Percentiles rank a stretch among this genome's conserved stretches.
phyloP scores from a whole-genome alignment of 2,797 vertebrate genomes.

The Notolepis coatsorum region DNA sequence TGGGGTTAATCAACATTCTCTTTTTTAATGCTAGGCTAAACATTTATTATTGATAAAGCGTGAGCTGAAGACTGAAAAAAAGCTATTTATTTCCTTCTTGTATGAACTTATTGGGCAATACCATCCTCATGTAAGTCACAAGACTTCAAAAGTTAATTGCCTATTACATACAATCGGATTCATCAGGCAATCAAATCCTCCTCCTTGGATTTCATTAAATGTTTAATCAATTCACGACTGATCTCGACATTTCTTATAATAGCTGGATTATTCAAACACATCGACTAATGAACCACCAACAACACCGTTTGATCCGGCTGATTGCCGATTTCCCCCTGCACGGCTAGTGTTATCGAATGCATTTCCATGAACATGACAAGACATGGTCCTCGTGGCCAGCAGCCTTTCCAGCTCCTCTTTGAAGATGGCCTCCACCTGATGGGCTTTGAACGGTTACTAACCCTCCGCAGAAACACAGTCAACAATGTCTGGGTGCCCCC shows the following conservation, averaged over 20 bases:
- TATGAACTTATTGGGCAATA: conserved; percentile 66
- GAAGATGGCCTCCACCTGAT: conserved; percentile 21
- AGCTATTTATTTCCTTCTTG: conserved; percentile 81
- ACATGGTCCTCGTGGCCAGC: conserved; percentile 11
- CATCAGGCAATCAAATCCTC: conserved; percentile 53
- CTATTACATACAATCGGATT: conserved; percentile 49
- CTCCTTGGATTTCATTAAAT: conserved; percentile 63
- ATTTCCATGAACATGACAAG: conserved; percentile 22
- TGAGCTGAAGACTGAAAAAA: conserved; percentile 81
- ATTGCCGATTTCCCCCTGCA: conserved; percentile 2
- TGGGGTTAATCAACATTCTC: conserved; percentile 87
- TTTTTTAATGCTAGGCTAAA: conserved; percentile 83
- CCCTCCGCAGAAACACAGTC: conserved; percentile 14
- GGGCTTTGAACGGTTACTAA: conserved; percentile 10
- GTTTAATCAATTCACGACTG: conserved; percentile 60
- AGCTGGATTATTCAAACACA: conserved; percentile 42
- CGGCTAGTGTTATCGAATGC: conserved; percentile 13
- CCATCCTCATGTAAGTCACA: conserved; percentile 41
- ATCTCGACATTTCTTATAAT: conserved; percentile 52
- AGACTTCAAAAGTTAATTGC: conserved; percentile 65
- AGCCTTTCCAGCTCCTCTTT: conserved; percentile 18
- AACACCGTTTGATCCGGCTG: conserved; percentile 26
- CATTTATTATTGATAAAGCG: conserved; percentile 90
- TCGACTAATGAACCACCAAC: conserved; percentile 48
- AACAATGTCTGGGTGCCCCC: conserved; percentile 6